Evolutionary conservation across 2,888 invertebrate species (phyloP).

Genomic region (Subacronicta megacephala): DNA sequence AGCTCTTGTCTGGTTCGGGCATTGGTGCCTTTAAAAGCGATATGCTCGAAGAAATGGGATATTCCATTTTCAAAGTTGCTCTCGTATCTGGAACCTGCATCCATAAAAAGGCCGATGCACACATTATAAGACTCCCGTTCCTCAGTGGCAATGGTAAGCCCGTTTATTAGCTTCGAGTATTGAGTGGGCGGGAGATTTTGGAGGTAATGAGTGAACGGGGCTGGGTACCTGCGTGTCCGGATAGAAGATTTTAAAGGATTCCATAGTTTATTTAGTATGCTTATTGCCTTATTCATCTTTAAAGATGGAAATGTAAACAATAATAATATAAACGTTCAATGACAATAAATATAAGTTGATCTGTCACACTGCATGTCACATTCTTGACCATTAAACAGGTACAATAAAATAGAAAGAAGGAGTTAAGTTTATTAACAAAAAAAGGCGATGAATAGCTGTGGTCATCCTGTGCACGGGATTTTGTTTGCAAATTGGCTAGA

Average conservation of each 20-base stretch:
- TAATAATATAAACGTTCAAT: conserved; percentile 10
- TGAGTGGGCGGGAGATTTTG: conserved; percentile 95
- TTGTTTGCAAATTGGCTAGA: too few relatives aligned
- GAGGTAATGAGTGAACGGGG: conserved; percentile 70
- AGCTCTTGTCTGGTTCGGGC: conserved; percentile 95
- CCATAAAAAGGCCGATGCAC: conserved; percentile 73
- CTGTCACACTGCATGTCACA: neutral
- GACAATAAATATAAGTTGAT: conserved; percentile 1
- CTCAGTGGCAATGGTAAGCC: conserved; percentile 97
- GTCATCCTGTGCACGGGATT: too few relatives aligned
- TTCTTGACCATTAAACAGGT: neutral
- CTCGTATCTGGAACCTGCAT: conserved; percentile 79
- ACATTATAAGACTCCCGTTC: conserved; percentile 93
- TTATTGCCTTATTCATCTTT: conserved; percentile 56
- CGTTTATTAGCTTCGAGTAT: conserved; percentile 93
- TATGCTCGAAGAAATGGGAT: conserved; percentile 81
- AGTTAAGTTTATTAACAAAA: too few relatives aligned
- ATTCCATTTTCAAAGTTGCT: conserved; percentile 71
- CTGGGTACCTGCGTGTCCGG: conserved; percentile 90
- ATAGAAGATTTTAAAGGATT: conserved; percentile 80
- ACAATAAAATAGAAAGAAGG: too few relatives aligned
- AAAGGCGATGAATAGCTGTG: too few relatives aligned
- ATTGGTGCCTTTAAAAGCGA: conserved; percentile 90
- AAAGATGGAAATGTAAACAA: conserved; percentile 3
- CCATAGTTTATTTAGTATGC: conserved; percentile 45